Evolutionary conservation across 2,113 vertebrate genomes (phyloP), one percentile per base, ranked within the genome.

Genomic region (Chaetops frenatus): DNA sequence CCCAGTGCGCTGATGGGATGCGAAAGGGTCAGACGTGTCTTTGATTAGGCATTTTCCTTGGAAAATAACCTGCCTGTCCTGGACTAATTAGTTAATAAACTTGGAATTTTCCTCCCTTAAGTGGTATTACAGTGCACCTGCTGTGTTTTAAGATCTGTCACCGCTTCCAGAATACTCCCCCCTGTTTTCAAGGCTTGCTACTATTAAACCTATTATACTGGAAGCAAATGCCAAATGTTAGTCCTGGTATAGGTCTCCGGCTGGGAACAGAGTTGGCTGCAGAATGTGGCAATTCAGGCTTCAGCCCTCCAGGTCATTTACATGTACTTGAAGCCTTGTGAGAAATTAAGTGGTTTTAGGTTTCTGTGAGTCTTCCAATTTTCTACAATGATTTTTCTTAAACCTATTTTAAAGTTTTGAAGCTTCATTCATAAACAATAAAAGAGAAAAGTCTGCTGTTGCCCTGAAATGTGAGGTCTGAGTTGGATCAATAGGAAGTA

Each of bases 81-180:
- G 82, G 35, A 69, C 35, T 57, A 70, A 21, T 78, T 73, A 76
- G 81, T 91, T 86, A 28, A 65, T 45, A 18, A 94, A 83, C 74
- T 79, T 71, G 62, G 80, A 64, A 28, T 67, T 92, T 90, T 64
- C 61, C 38, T 94, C 51, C 80, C 61, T 73, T 44, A 17, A 10
- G 54, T 54, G 11, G 36, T 79, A 31, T 79, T 65, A 51, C 5
- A 10, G 66, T 95, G 94, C 97, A 98, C 96, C 96, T 98, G 97
- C 96, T 61, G 10, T 58, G 31, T 88, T 74, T 74, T 77, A 48
- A 72, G 87, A 36, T 77, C 78, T 83, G 81, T 71, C 79, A 23
- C 28, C 0, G 14, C 72, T 92, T 96, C 67, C 89, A 81, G 57
- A 65, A 70, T 73, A 10, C n/a, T 27, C 29, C 24, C 5, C 27